phyloP scores from a whole-genome alignment of 2,797 vertebrate species.

The Rhabdomys pumilio region DNA sequence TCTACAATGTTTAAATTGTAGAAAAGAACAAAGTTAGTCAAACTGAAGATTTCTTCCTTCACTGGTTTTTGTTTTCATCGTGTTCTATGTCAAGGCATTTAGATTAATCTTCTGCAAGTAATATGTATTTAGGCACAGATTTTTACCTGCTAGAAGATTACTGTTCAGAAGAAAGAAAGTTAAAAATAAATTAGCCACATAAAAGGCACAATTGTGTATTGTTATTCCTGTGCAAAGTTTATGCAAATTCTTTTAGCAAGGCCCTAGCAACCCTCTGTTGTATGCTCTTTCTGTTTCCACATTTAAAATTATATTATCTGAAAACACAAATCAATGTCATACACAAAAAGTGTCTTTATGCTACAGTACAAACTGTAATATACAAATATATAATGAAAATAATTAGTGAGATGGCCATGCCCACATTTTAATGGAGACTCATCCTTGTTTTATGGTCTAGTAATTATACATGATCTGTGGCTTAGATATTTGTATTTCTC shows the following conservation, averaged over 20 bases:
- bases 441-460: neutral
- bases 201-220: slow-evolving; percentile 49
- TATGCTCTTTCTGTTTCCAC: neutral
- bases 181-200: slow-evolving; percentile 71
- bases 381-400: neutral
- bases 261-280: neutral
- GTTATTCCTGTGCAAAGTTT: slow-evolving; percentile 50
- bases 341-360: neutral
- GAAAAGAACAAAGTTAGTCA: neutral
- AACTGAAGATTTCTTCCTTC: neutral
- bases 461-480: neutral
- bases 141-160: slow-evolving; percentile 72
- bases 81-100: neutral
- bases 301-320: slow-evolving; percentile 54
- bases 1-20: neutral
- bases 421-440: neutral
- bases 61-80: neutral
- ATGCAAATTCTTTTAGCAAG: slow-evolving; percentile 4
- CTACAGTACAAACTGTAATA: neutral
- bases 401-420: neutral
- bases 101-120: slow-evolving; percentile 44
- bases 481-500: neutral
- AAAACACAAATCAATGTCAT: neutral
- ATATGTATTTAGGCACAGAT: slow-evolving; percentile 20
- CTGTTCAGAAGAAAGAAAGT: slow-evolving; percentile 28